Percentiles rank a stretch among this genome's conserved stretches.
phyloP scores from a whole-genome alignment of 2,888 invertebrate species.

The Lydus trimaculatus region DNA sequence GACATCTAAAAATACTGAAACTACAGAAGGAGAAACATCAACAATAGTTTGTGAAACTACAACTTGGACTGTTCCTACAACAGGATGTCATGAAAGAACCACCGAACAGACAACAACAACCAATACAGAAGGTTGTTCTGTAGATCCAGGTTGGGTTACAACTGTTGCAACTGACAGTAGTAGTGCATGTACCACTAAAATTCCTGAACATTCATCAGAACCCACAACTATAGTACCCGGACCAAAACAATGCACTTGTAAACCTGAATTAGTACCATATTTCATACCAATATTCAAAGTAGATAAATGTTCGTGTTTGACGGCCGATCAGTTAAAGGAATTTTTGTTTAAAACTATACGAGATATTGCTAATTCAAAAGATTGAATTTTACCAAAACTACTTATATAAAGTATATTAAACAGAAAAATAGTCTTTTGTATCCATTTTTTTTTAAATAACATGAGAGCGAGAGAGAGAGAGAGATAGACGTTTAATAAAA shows the following conservation, averaged over 20 bases:
- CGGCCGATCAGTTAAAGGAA: conserved; percentile 37
- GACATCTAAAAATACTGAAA: background rate
- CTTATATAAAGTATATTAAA: background rate
- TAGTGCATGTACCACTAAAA: no score
- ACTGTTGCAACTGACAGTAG: no score
- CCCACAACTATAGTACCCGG: background rate
- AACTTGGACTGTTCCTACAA: background rate
- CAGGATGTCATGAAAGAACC: no score
- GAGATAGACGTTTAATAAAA: background rate
- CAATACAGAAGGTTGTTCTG: no score
- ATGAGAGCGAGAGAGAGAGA: background rate
- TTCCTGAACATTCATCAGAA: background rate
- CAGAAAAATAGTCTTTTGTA: background rate
- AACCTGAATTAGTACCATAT: conserved; percentile 26
- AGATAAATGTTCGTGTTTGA: conserved; percentile 31
- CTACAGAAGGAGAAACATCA: background rate
- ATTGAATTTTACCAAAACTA: background rate
- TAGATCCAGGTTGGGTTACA: no score
- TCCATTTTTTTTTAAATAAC: no score
- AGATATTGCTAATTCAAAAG: background rate
- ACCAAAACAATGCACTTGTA: conserved; percentile 9
- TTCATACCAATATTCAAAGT: conserved; percentile 43
- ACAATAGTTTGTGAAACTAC: background rate
- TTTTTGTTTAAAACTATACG: conserved; percentile 35
- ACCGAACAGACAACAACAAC: no score